A percentile compares a stretch with the other conserved stretches of the same genome.
Evolutionary conservation across 2,797 vertebrate species (phyloP).

Genomic region (Anabas testudineus): DNA sequence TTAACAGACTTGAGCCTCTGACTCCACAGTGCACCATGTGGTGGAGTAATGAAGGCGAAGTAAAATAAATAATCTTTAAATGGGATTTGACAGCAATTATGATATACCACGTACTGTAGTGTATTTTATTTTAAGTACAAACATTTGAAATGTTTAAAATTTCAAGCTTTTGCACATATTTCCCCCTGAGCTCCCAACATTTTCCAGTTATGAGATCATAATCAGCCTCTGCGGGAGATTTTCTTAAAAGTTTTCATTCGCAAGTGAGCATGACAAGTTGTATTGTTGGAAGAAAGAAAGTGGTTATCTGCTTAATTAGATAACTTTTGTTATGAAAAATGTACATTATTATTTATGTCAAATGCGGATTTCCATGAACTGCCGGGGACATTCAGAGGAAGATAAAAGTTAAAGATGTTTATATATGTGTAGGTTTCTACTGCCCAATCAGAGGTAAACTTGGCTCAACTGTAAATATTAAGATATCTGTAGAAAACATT

Average conservation of each 20-base stretch:
- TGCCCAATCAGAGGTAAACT: neutral
- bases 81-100: neutral
- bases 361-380: neutral
- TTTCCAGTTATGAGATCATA: neutral
- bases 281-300: neutral
- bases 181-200: neutral
- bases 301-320: constrained; percentile 8
- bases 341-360: neutral
- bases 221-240: neutral
- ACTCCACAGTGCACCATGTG: too few species aligned
- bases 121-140: too few species aligned
- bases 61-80: too few species aligned
- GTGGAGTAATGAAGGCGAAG: too few species aligned
- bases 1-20: too few species aligned
- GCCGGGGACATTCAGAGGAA: neutral
- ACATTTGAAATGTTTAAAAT: neutral
- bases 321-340: neutral
- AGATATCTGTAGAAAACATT: neutral
- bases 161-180: too few species aligned
- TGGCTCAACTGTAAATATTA: neutral
- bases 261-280: constrained; percentile 5
- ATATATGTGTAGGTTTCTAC: neutral
- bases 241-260: neutral
- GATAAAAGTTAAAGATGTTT: neutral
- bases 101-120: neutral